A percentile compares a stretch with the other conserved stretches of the same genome.
These are phyloP conservation scores for Mnemiopsis leidyi DNA, from an alignment of 37 sponge, comb jelly and placozoan species.

Conservation along the genomic window DNA sequence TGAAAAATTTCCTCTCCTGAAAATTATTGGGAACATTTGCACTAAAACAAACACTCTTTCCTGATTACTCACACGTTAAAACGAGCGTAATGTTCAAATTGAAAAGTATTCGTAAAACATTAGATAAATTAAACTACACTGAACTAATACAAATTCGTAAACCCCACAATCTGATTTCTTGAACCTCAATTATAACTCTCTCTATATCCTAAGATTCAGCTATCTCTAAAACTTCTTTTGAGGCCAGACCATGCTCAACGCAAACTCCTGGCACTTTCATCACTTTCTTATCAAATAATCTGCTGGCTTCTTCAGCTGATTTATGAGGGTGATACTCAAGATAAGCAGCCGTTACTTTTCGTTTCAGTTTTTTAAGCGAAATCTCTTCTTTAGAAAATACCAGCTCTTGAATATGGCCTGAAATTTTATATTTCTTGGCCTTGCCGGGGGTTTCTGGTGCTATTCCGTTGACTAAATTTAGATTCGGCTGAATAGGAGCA, in stretches of 20 bases:
- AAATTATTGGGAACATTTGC: no score
- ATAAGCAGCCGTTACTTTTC: conserved; percentile 50
- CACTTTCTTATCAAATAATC: conserved; percentile 56
- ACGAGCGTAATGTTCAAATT: no score
- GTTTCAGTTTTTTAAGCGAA: conserved; percentile 38
- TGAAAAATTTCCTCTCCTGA: no score
- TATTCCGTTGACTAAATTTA: conserved; percentile 16
- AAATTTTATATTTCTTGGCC: not conserved
- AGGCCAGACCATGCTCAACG: conserved; percentile 24
- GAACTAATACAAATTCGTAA: no score
- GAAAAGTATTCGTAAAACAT: no score
- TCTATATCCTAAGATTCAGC: not conserved
- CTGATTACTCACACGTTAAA: no score
- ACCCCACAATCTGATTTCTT: no score
- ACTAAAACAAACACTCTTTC: no score
- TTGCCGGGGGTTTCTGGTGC: conserved; percentile 17
- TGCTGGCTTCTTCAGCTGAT: conserved; percentile 8
- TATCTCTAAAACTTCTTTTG: not conserved
- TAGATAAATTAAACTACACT: no score
- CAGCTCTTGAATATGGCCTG: conserved; percentile 21
- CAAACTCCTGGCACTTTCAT: conserved; percentile 21
- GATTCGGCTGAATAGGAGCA: not conserved
- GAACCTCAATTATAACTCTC: no score
- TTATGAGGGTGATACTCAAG: not conserved
- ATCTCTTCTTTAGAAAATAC: conserved; percentile 43